phyloP scores from a whole-genome alignment of 92 coral and sea anemone genomes.

The Bergia sp. region DNA sequence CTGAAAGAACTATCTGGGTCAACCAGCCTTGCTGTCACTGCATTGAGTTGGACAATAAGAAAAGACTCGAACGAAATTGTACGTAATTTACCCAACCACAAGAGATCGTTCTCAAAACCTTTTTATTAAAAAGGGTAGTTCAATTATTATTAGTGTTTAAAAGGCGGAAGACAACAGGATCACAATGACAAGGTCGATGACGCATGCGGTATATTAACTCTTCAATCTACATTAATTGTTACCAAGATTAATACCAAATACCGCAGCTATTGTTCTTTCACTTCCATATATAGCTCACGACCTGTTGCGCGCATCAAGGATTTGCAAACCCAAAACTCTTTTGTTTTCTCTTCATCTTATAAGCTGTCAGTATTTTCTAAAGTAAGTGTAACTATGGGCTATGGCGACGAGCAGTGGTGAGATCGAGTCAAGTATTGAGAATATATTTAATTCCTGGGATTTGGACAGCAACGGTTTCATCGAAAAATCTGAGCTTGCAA shows the following conservation, averaged over 20 bases:
- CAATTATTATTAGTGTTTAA: not conserved
- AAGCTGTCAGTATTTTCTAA: not conserved
- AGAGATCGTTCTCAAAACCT: not conserved
- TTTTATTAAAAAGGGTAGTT: not conserved
- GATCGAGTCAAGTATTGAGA: slow-evolving; percentile 55
- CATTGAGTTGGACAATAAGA: not conserved
- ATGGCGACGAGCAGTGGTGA: slow-evolving; percentile 46
- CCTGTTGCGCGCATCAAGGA: slow-evolving; percentile 55
- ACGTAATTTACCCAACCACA: not conserved
- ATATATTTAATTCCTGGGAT: slow-evolving; percentile 81
- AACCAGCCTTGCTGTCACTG: not conserved
- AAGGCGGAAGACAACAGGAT: not conserved
- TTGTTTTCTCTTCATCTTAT: not conserved
- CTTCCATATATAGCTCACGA: slow-evolving; percentile 45
- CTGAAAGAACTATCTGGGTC: not conserved
- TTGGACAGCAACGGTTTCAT: slow-evolving; percentile 79
- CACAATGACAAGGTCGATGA: slow-evolving; percentile 19
- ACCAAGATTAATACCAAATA: not conserved
- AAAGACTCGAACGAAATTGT: not conserved
- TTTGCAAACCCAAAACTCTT: slow-evolving; percentile 53
- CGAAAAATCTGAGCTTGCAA: slow-evolving; percentile 71
- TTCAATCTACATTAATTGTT: not conserved
- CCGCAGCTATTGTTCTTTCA: slow-evolving; percentile 15
- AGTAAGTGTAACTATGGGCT: not conserved
- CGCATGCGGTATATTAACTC: slow-evolving; percentile 10